Percentiles rank a stretch among this genome's conserved stretches.
Conservation (phyloP, 2,888 invertebrate species). For the Alsophila aescularia region DNA sequence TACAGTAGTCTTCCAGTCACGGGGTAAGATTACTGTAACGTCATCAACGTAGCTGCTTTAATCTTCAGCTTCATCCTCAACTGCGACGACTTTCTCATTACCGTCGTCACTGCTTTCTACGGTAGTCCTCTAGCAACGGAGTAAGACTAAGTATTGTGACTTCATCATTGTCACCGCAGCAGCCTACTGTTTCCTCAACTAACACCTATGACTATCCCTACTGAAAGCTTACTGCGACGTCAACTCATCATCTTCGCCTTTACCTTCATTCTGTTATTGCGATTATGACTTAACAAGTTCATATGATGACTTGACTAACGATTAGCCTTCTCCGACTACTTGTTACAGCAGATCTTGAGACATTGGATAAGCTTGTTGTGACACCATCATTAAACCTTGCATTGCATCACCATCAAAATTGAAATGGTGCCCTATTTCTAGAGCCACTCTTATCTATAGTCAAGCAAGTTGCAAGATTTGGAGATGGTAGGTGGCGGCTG, state of each 20-base stretch:
- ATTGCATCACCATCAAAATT: no score
- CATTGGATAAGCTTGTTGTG: no score
- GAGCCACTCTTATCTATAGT: no score
- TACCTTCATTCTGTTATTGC: not conserved
- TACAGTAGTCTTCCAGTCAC: constrained; percentile 69
- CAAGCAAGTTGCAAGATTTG: no score
- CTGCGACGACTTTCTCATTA: constrained; percentile 89
- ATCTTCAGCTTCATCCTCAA: constrained; percentile 83
- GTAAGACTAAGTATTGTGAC: constrained; percentile 45
- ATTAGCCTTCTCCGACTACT: no score
- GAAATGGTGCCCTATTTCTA: no score
- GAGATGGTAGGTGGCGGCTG: no score
- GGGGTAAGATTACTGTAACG: constrained; percentile 48
- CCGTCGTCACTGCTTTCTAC: constrained; percentile 88
- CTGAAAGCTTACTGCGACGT: constrained; percentile 41
- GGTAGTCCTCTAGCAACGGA: constrained; percentile 57
- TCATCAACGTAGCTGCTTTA: not conserved
- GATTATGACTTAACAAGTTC: no score
- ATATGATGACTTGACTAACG: no score
- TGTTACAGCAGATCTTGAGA: no score
- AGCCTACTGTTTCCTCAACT: not conserved
- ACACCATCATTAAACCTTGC: no score
- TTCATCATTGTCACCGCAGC: not conserved
- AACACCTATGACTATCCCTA: not conserved
- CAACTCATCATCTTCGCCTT: not conserved